A percentile compares a stretch with the other conserved stretches of the same genome.
Conservation (phyloP, 2,888 invertebrate genomes). For the Chrysodeixis includens region DNA sequence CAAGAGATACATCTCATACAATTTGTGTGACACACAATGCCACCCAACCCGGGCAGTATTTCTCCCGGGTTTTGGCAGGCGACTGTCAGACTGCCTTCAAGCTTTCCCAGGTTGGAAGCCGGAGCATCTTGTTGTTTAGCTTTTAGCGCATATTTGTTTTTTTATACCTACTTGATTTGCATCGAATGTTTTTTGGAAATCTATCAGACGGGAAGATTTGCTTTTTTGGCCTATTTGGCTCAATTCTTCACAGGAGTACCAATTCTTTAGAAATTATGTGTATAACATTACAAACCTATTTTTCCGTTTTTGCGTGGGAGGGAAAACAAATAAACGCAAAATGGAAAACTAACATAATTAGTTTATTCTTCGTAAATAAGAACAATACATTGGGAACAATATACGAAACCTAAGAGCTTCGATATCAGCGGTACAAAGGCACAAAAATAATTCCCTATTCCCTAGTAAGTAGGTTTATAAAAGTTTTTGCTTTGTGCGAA, state of each 20-base stretch:
- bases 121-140: background rate
- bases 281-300: too few relatives aligned
- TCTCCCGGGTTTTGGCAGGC: constrained; percentile 31
- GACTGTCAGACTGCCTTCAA: constrained; percentile 11
- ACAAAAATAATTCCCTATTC: background rate
- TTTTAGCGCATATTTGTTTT: background rate
- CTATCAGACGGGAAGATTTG: too few relatives aligned
- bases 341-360: background rate
- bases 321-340: background rate
- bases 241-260: too few relatives aligned
- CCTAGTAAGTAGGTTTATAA: background rate
- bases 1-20: constrained; percentile 3
- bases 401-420: background rate
- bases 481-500: background rate
- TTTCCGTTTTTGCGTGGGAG: too few relatives aligned
- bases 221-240: too few relatives aligned
- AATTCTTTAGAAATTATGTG: too few relatives aligned
- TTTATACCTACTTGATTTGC: background rate
- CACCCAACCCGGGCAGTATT: constrained; percentile 11
- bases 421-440: background rate
- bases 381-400: background rate
- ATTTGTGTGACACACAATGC: constrained; percentile 26
- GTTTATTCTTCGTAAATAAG: background rate
- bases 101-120: constrained; percentile 11
- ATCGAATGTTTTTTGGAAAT: too few relatives aligned